Base-by-base conservation (phyloP, 2,888 invertebrate genomes). In the Phaedon cochleariae region DNA sequence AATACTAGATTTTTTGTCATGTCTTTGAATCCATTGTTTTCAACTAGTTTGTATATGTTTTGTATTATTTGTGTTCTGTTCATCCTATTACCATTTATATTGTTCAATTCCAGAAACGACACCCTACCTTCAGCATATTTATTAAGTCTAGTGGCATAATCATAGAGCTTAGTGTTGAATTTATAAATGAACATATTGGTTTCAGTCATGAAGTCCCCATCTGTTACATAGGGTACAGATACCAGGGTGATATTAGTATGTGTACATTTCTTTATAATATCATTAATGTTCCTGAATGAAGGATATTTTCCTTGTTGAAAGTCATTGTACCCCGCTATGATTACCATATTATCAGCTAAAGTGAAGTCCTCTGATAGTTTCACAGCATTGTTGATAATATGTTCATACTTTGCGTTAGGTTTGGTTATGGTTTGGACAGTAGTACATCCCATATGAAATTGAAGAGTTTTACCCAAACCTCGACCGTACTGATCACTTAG, bases 81-180 rank as follows among this genome's bases (percentile, higher is more conserved):
- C 26, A 26, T 5, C 6, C 3, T 5, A 26, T 26, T 26, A 26
- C 26, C 26, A 26, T 26, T 26, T 26, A 26, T 5, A 26, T 26
- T 26, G 26, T 26, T 26, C 3, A 26, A 6, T 26, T 5, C 26
- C 6, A 26, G 6, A 6, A 34, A 34, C 34, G 34, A 10, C 34
- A 34, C 34, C 34, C 12, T 34, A 12, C 34, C 34, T 34, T 34
- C 34, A 2, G 3, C 34, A 34, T 34, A 34, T 12, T 34, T 34
- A 12, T 34, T 10, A 2, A 34, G 34, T 12, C 34, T 34, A 34
- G 34, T 34, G 10, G 21, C 41, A 3, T 58, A 59, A 59, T 59
- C 46, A 59, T 26, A 26, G n/a, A 59, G 26, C 26, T 20, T 51
- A 10, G 4, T 51, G 26, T 51, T 51, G 21, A 51, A 51, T 51